Conservation (phyloP, 1,140 invertebrate genomes). For the Bombus affinis region DNA sequence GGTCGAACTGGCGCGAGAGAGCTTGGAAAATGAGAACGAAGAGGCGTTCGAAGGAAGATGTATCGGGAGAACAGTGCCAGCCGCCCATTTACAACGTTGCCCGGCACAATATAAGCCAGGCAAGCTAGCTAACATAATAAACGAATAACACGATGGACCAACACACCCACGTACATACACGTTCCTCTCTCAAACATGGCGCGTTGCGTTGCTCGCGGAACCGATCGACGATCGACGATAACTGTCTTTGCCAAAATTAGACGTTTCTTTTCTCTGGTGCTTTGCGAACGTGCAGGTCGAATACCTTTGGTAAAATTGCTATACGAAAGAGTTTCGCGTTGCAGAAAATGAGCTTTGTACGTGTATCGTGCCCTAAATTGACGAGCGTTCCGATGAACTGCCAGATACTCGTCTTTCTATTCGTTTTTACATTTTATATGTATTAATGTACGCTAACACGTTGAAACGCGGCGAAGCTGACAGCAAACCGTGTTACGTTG, state of each 20-base stretch:
- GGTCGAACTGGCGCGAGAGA: background rate
- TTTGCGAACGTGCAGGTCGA: background rate
- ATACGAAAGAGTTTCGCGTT: background rate
- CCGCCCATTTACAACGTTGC: conserved; percentile 53
- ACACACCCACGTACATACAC: conserved; percentile 41
- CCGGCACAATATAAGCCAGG: conserved; percentile 65
- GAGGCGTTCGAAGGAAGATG: conserved; percentile 12
- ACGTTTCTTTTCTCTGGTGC: conserved; percentile 40
- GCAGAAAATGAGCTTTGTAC: too few species aligned
- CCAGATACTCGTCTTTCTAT: too few species aligned
- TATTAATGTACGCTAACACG: background rate
- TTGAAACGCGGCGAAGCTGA: background rate
- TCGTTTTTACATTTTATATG: background rate
- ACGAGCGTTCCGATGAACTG: background rate
- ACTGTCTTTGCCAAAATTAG: conserved; percentile 59
- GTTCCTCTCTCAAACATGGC: conserved; percentile 1
- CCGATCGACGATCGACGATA: conserved; percentile 36
- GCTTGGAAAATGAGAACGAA: background rate
- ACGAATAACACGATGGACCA: conserved; percentile 59
- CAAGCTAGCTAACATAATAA: conserved; percentile 69
- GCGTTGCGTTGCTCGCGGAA: background rate
- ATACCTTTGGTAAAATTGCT: conserved; percentile 8
- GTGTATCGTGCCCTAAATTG: too few species aligned
- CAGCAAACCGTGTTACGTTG: background rate
- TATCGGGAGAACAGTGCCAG: conserved; percentile 28